Evolutionary conservation across 37 sponge, comb jelly and placozoan genomes (phyloP).

Genomic region (Halichondria panicea): DNA sequence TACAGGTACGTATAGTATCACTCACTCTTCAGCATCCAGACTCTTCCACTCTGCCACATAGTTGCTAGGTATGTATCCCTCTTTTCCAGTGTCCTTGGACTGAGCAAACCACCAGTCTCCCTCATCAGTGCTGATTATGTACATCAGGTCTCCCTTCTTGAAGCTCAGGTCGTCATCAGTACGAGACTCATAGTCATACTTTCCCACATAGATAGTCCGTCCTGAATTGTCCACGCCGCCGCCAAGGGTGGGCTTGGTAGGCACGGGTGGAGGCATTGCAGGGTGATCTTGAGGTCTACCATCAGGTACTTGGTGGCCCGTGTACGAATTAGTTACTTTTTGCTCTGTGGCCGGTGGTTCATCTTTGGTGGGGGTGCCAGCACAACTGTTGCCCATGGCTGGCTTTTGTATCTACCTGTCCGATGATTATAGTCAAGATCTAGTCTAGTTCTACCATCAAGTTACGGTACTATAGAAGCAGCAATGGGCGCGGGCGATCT

Average conservation of each 20-base stretch:
- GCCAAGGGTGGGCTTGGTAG: too few species aligned
- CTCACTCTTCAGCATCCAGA: constrained; percentile 98
- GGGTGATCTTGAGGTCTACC: neutral
- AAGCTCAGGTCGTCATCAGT: constrained; percentile 95
- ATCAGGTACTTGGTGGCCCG: neutral
- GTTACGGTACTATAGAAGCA: too few species aligned
- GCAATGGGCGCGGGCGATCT: too few species aligned
- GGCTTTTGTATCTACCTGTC: neutral
- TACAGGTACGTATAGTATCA: neutral
- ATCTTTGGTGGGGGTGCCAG: too few species aligned
- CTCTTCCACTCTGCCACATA: constrained; percentile 90
- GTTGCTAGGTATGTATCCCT: constrained; percentile 97
- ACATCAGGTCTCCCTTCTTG: constrained; percentile 87
- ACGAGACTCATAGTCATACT: constrained; percentile 94
- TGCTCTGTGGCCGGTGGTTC: neutral
- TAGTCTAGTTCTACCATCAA: too few species aligned
- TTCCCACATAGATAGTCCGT: constrained; percentile 86
- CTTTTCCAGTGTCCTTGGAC: constrained; percentile 66
- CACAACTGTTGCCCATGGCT: constrained; percentile 22
- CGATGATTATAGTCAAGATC: too few species aligned
- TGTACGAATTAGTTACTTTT: neutral
- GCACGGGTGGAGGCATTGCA: too few species aligned
- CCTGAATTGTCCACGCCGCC: too few species aligned
- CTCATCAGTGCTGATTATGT: constrained; percentile 90
- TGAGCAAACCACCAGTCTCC: constrained; percentile 98